These are phyloP conservation scores for Lates japonicus DNA, from an alignment of 2,797 vertebrate genomes.

Conservation along the genomic window DNA sequence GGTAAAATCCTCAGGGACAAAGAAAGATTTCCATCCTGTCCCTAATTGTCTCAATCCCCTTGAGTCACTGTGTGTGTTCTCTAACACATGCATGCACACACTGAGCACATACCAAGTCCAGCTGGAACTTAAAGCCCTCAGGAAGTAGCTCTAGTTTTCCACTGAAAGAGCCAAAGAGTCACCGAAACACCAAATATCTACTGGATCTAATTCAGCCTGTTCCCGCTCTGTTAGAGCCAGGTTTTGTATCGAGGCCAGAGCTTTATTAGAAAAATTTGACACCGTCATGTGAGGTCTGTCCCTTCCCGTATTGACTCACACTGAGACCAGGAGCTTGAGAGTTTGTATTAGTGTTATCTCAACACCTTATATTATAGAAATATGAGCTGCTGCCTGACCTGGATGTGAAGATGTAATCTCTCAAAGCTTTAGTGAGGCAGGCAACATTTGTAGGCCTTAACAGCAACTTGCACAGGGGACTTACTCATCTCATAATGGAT, in stretches of 20 bases:
- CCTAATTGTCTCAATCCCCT: slow-evolving; percentile 61
- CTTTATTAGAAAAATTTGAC: slow-evolving; percentile 59
- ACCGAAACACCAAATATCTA: slow-evolving; percentile 55
- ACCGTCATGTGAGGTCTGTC: slow-evolving; percentile 44
- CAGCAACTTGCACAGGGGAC: not conserved
- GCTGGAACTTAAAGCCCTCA: slow-evolving; percentile 49
- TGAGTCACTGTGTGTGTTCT: slow-evolving; percentile 54
- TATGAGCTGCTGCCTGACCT: slow-evolving; percentile 45
- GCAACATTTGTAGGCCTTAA: not conserved
- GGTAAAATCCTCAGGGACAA: slow-evolving; percentile 33
- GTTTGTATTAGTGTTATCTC: slow-evolving; percentile 39
- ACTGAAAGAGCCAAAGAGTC: slow-evolving; percentile 34
- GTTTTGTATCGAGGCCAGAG: slow-evolving; percentile 28
- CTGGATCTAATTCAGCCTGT: slow-evolving; percentile 51
- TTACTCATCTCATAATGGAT: not conserved
- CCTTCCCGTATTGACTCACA: slow-evolving; percentile 19
- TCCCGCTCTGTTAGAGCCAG: slow-evolving; percentile 30
- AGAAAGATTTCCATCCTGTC: slow-evolving; percentile 58
- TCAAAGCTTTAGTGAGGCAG: slow-evolving; percentile 24
- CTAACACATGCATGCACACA: slow-evolving; percentile 29
- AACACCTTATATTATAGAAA: slow-evolving; percentile 59
- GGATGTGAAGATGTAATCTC: slow-evolving; percentile 59
- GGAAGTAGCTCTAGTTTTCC: slow-evolving; percentile 60
- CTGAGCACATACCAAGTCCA: slow-evolving; percentile 30
- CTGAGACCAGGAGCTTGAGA: slow-evolving; percentile 28